phyloP scores from a whole-genome alignment of 2,888 invertebrate genomes.

The Myopa tessellatipennis region DNA sequence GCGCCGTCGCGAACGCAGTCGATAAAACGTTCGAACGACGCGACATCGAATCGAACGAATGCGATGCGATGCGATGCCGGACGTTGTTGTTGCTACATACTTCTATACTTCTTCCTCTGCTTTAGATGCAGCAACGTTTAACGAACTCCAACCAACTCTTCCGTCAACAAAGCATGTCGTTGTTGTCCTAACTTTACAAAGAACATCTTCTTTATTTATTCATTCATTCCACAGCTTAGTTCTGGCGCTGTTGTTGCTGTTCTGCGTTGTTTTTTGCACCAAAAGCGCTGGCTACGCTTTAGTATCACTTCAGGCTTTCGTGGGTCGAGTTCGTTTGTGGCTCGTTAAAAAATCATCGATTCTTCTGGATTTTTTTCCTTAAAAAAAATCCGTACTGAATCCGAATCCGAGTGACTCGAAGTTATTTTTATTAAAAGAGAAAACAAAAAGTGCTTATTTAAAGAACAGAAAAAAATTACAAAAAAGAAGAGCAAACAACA shows the following conservation, averaged over 20 bases:
- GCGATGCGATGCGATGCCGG: not conserved
- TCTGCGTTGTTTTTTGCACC: constrained; percentile 32
- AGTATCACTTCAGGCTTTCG: constrained; percentile 62
- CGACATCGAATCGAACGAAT: no score
- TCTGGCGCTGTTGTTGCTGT: not conserved
- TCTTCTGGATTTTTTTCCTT: not conserved
- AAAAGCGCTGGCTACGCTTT: constrained; percentile 50
- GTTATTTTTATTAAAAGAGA: not conserved
- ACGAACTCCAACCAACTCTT: no score
- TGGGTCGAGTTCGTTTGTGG: constrained; percentile 55
- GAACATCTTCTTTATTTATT: no score
- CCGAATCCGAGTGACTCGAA: not conserved
- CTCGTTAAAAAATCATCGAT: not conserved
- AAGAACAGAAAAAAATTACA: not conserved
- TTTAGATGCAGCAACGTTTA: no score
- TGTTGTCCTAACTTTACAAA: no score
- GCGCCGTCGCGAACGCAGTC: no score
- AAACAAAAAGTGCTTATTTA: constrained; percentile 27
- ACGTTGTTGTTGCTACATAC: no score
- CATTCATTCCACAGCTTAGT: no score
- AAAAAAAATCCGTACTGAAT: not conserved
- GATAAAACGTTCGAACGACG: no score
- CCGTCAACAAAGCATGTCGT: no score
- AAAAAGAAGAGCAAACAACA: not conserved
- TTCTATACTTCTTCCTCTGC: no score